These are phyloP conservation scores for Bellardia pandia DNA, from an alignment of 2,888 invertebrate species.

Conservation along the genomic window DNA sequence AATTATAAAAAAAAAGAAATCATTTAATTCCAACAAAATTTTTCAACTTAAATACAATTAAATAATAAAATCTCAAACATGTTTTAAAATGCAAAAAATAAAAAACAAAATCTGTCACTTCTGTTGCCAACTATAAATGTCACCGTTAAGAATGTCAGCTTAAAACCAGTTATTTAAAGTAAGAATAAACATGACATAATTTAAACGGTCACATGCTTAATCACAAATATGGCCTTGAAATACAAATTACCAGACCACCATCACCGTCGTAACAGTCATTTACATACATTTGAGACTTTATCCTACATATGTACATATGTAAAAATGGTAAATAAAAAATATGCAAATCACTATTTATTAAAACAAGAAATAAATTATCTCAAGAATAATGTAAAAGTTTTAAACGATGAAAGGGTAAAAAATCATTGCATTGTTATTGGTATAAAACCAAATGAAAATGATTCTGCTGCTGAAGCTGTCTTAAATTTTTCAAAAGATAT, in stretches of 20 bases:
- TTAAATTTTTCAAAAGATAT: too few species aligned
- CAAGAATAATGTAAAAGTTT: background rate
- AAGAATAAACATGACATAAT: conserved; percentile 6
- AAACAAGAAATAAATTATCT: too few species aligned
- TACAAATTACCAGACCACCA: conserved; percentile 12
- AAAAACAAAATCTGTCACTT: background rate
- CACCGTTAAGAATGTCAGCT: background rate
- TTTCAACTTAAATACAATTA: too few species aligned
- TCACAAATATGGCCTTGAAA: background rate
- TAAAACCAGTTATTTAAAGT: background rate
- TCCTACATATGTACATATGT: background rate
- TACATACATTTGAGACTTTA: background rate
- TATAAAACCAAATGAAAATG: too few species aligned
- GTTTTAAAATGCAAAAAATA: background rate
- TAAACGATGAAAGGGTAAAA: too few species aligned
- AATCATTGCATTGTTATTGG: too few species aligned
- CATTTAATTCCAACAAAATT: too few species aligned
- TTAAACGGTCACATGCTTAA: background rate
- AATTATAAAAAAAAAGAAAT: too few species aligned
- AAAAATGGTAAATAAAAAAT: background rate
- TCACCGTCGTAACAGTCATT: background rate
- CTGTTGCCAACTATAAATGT: background rate
- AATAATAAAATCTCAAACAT: background rate
- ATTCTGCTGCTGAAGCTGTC: too few species aligned
- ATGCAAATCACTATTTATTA: conserved; percentile 11